Conservation (phyloP, 2,113 vertebrate species). For the Loxodonta africana region DNA sequence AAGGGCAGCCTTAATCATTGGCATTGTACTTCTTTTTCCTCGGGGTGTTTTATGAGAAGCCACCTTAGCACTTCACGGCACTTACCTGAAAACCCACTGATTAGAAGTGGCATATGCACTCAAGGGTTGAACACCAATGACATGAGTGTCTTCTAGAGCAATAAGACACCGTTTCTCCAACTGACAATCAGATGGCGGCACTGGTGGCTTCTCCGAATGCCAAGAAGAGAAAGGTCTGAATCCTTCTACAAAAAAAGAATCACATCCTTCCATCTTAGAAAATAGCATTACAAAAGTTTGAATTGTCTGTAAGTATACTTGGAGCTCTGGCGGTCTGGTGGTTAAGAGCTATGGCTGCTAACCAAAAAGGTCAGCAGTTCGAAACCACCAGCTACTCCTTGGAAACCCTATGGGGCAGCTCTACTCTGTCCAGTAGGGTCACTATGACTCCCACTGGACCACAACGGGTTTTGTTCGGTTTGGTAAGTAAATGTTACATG, state of each 20-base stretch:
- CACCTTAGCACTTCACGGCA: too few species aligned
- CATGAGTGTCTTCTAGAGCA: neutral
- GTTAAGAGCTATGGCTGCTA: too few species aligned
- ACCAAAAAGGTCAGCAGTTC: too few species aligned
- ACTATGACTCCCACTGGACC: too few species aligned
- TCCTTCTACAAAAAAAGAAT: slow-evolving; percentile 10
- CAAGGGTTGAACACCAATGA: neutral
- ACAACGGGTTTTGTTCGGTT: too few species aligned
- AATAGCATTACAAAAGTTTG: neutral
- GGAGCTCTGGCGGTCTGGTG: too few species aligned
- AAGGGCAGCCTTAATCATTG: neutral
- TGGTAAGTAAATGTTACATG: neutral
- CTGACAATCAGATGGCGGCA: neutral
- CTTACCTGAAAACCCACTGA: neutral
- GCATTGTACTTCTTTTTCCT: neutral
- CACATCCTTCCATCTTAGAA: neutral
- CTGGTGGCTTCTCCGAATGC: neutral
- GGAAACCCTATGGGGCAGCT: too few species aligned
- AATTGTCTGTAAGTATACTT: neutral
- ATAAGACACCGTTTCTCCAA: neutral
- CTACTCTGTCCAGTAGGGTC: too few species aligned
- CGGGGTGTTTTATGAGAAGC: neutral
- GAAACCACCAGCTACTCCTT: too few species aligned
- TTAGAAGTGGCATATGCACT: neutral
- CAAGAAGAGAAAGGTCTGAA: neutral